These are phyloP conservation scores for Protobothrops mucrosquamatus DNA, from an alignment of 2,113 vertebrate genomes.

Conservation along the genomic window DNA sequence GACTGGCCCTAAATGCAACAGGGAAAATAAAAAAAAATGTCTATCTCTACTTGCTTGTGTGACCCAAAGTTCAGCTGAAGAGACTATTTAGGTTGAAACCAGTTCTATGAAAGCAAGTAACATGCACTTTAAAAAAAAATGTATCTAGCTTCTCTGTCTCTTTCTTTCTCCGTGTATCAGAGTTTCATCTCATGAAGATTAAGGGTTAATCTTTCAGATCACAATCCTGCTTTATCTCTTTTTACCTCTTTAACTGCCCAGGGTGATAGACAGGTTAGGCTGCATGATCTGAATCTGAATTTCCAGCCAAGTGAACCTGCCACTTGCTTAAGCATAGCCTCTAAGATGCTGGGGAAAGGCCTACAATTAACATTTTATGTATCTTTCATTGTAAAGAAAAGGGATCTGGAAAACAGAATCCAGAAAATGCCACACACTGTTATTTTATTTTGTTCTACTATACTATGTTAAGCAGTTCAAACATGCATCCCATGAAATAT, in stretches of 20 bases:
- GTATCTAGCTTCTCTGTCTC: background rate
- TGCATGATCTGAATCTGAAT: background rate
- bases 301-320: background rate
- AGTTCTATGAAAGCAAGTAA: background rate
- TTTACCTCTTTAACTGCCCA: background rate
- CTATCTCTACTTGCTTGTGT: background rate
- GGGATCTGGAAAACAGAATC: conserved; percentile 2
- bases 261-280: background rate
- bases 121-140: background rate
- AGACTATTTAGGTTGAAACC: background rate
- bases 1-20: background rate
- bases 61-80: background rate
- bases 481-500: background rate
- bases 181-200: background rate
- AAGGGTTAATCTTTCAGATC: background rate
- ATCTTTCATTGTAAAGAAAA: conserved; percentile 5
- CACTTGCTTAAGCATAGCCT: background rate
- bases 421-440: background rate
- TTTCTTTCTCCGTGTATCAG: background rate
- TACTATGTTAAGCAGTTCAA: background rate
- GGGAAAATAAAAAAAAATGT: background rate
- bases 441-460: background rate
- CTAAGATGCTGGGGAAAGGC: background rate
- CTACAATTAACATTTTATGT: background rate
- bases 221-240: background rate